Conservation (phyloP, 2,113 vertebrate species). For the Gadus macrocephalus region DNA sequence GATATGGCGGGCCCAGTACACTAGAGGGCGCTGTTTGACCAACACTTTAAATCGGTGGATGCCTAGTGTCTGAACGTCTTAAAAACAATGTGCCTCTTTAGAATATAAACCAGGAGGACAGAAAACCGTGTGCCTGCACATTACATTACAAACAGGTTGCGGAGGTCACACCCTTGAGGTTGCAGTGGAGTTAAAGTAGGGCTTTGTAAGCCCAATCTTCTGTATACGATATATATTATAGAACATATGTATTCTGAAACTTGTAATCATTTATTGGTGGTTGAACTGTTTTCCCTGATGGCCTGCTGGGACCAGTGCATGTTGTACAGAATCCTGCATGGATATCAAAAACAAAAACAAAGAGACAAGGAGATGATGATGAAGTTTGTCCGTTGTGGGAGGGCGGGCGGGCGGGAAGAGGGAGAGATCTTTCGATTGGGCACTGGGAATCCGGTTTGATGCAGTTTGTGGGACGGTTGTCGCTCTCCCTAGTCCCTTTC, state of each 20-base stretch:
- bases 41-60: slow-evolving; percentile 26
- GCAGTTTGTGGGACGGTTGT: slow-evolving; percentile 73
- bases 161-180: slow-evolving; percentile 49
- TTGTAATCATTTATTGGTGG: slow-evolving; percentile 74
- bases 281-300: slow-evolving; percentile 91
- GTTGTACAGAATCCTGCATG: slow-evolving; percentile 86
- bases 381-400: slow-evolving; percentile 80
- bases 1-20: slow-evolving; percentile 41
- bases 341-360: slow-evolving; percentile 61
- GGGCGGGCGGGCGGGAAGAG: slow-evolving; percentile 20
- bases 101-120: slow-evolving; percentile 33
- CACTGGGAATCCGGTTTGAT: slow-evolving; percentile 78
- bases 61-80: slow-evolving; percentile 38
- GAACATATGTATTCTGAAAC: slow-evolving; percentile 69
- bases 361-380: slow-evolving; percentile 59
- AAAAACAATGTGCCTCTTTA: slow-evolving; percentile 62
- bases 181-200: slow-evolving; percentile 74
- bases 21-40: slow-evolving; percentile 48
- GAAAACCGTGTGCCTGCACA: slow-evolving; percentile 37
- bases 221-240: slow-evolving; percentile 66
- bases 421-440: slow-evolving; percentile 81
- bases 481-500: slow-evolving; percentile 59
- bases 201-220: slow-evolving; percentile 78
- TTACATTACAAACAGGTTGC: slow-evolving; percentile 24
- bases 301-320: slow-evolving; percentile 87